Evolutionary conservation across 2,888 invertebrate species (phyloP).

Genomic region (Apeira syringaria): DNA sequence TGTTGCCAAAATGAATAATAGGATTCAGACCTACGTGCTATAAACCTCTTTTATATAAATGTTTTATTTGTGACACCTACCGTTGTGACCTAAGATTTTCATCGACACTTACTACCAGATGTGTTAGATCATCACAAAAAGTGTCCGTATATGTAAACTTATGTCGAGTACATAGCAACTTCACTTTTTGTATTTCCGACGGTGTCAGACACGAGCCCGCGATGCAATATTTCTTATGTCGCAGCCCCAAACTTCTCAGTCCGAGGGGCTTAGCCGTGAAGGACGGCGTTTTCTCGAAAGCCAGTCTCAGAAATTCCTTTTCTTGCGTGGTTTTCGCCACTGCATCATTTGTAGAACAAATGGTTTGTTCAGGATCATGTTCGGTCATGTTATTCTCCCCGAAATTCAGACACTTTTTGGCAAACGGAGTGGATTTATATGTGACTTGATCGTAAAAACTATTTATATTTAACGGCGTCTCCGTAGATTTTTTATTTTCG

Average conservation of each 20-base stretch:
- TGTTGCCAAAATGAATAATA: too few relatives aligned
- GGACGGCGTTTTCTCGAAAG: constrained; percentile 57
- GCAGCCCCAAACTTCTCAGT: constrained; percentile 27
- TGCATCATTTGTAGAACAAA: constrained; percentile 49
- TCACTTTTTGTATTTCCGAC: constrained; percentile 49
- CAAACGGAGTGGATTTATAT: constrained; percentile 70
- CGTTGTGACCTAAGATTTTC: constrained; percentile 68
- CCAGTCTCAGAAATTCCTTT: constrained; percentile 63
- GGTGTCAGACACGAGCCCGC: constrained; percentile 61
- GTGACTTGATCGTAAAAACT: constrained; percentile 65
- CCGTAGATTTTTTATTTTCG: constrained; percentile 39
- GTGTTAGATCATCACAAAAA: constrained; percentile 63
- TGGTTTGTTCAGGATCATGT: constrained; percentile 53
- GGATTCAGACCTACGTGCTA: too few relatives aligned
- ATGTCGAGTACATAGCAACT: constrained; percentile 49
- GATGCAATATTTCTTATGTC: constrained; percentile 44
- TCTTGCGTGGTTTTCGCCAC: constrained; percentile 66
- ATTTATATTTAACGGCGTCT: constrained; percentile 63
- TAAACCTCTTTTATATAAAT: too few relatives aligned
- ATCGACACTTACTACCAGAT: constrained; percentile 72
- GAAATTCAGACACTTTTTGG: constrained; percentile 68
- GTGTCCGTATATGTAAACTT: constrained; percentile 59
- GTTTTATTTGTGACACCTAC: constrained; percentile 37
- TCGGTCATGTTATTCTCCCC: constrained; percentile 39
- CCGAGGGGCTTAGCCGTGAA: constrained; percentile 36